A percentile compares a stretch with the other conserved stretches of the same genome.
Evolutionary conservation across 1,140 invertebrate species (phyloP).

Genomic region (Pseudoatta argentina): DNA sequence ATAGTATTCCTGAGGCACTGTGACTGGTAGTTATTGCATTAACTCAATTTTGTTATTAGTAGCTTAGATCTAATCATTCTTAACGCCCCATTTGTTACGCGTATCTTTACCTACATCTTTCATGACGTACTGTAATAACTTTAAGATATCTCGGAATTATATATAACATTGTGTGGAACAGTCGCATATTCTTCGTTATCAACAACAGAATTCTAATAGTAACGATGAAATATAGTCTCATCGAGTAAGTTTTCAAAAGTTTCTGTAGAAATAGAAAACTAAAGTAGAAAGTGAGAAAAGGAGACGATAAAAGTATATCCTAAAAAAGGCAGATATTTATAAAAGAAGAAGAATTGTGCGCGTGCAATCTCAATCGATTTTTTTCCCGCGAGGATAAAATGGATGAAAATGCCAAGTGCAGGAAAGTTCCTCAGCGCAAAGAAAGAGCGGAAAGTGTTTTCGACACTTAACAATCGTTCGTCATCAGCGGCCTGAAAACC

Average conservation of each 20-base stretch:
- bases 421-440: background rate
- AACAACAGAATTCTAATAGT: background rate
- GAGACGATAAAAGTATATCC: background rate
- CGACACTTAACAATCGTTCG: background rate
- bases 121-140: constrained; percentile 12
- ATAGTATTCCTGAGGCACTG: background rate
- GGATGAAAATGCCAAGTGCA: background rate
- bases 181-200: background rate
- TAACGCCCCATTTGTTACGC: constrained; percentile 11
- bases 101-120: constrained; percentile 20
- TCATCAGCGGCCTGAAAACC: background rate
- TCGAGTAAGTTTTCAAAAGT: background rate
- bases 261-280: constrained; percentile 6
- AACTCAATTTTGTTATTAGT: constrained; percentile 32
- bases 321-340: background rate
- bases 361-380: constrained; percentile 14
- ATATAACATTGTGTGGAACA: background rate
- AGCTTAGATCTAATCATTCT: constrained; percentile 24
- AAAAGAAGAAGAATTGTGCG: background rate
- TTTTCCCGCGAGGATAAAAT: background rate
- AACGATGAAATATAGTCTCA: background rate
- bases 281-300: background rate
- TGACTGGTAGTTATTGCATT: constrained; percentile 1
- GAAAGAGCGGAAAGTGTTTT: background rate
- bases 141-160: constrained; percentile 1